These are phyloP conservation scores for Drosophila cracens DNA, from an alignment of 2,888 invertebrate species.

Conservation along the genomic window DNA sequence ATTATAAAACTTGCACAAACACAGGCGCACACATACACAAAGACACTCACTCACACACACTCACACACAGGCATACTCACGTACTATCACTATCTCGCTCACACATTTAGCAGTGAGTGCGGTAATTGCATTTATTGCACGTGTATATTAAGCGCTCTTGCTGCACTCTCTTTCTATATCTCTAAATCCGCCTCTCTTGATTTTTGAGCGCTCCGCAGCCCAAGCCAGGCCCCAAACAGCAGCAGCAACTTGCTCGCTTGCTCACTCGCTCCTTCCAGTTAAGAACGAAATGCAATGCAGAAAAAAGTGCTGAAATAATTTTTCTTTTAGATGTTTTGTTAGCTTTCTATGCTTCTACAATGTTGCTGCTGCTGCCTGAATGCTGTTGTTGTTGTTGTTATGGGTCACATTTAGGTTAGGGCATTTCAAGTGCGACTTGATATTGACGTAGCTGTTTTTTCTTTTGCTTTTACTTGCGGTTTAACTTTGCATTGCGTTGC, in stretches of 20 bases:
- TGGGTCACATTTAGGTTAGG: slow-evolving; percentile 23
- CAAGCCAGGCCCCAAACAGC: slow-evolving; percentile 10
- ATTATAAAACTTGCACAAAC: slow-evolving; percentile 63
- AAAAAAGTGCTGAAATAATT: slow-evolving; percentile 46
- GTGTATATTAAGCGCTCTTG: slow-evolving; percentile 55
- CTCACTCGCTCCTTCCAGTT: slow-evolving; percentile 18
- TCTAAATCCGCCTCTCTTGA: slow-evolving; percentile 19
- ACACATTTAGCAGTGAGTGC: slow-evolving; percentile 54
- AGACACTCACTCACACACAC: slow-evolving; percentile 8
- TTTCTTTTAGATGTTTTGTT: slow-evolving; percentile 44
- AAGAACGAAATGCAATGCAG: slow-evolving; percentile 58
- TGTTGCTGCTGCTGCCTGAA: slow-evolving; percentile 9
- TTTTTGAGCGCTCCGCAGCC: slow-evolving; percentile 16
- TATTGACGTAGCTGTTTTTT: slow-evolving; percentile 2
- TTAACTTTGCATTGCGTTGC: slow-evolving; percentile 55
- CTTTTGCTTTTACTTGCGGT: slow-evolving; percentile 33
- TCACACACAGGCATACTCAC: slow-evolving; percentile 14
- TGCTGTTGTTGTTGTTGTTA: slow-evolving; percentile 4
- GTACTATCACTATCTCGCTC: slow-evolving; percentile 9
- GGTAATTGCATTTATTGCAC: slow-evolving; percentile 80
- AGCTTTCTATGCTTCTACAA: slow-evolving; percentile 52
- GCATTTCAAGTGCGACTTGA: slow-evolving; percentile 47
- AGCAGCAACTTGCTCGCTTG: slow-evolving; percentile 1
- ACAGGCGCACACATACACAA: slow-evolving; percentile 16
- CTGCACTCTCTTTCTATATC: slow-evolving; percentile 43